Evolutionary conservation across 1,140 invertebrate genomes (phyloP), one percentile per base, ranked within the genome.

Genomic region (Orius insidiosus): DNA sequence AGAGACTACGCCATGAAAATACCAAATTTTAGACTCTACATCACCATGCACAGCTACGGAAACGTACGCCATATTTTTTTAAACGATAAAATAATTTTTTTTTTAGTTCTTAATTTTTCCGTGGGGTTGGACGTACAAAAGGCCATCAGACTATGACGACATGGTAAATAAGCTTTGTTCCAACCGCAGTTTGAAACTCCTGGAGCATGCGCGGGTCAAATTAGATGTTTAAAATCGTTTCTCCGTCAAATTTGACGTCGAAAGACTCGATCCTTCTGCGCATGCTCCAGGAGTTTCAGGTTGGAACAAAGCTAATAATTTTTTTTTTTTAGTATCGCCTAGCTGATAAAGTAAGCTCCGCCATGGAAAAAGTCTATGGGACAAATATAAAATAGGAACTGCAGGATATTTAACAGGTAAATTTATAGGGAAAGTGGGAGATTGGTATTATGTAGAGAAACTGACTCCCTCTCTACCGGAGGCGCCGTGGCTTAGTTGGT

Each of bases 11-110:
- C 73, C 3, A 49, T 53, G 9, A 55, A 68, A 0, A 63, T 72
- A 2, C 54, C 59, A 62, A 63, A 68, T 59, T 52, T 81, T 1
- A 67, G 69, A 37, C 65, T 74, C 16, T 90, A 80, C 56, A 62
- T 88, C 16, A 72, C 74, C 0, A 71, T 86, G 47, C 85, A 89
- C 56, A 80, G 80, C 5, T 87, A 78, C 31, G 78, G 78, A 14
- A 33, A 51, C 40, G 49, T 51, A 45, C 7, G 8, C 10, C 39
- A 16, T 14, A 6, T 41, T 41, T 10, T 36, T 36, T n/a, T 36
- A 36, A 3, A 3, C 0, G 3, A 24, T 36, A 13, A 13, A 10
- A 39, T 14, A 39, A 6, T 14, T 42, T 33, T 37, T 8, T 36
- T 46, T 42, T 13, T 72, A 80, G 57, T 71, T 74, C 41, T 72